These are phyloP conservation scores for Spizaetus ornatus DNA, from an alignment of 2,113 vertebrate genomes.

Conservation along the genomic window DNA sequence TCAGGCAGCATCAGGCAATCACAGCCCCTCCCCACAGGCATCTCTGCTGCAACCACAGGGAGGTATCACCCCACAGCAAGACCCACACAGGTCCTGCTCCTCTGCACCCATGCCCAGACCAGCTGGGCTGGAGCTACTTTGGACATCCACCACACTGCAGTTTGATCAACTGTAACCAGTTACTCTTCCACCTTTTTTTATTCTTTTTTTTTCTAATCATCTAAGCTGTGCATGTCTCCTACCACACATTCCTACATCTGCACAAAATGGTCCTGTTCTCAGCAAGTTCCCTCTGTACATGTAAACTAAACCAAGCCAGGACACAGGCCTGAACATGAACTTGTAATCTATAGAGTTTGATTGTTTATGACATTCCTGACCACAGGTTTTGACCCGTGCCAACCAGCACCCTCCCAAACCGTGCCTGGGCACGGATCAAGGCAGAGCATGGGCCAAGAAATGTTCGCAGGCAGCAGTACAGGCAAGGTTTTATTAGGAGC, in stretches of 20 bases:
- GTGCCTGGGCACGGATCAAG: not conserved
- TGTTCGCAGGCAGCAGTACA: not conserved
- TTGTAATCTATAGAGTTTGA: not conserved
- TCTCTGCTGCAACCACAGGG: not conserved
- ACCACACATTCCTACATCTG: not conserved
- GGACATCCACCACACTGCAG: not conserved
- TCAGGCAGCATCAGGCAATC: not conserved
- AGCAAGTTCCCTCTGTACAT: not conserved
- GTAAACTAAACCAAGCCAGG: not conserved
- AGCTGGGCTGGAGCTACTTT: not conserved
- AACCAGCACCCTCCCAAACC: not conserved
- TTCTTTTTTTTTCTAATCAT: not conserved
- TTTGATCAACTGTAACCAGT: not conserved
- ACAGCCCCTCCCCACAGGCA: rapidly evolving
- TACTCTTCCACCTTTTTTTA: not conserved
- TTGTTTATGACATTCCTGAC: not conserved
- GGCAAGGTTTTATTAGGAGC: not conserved
- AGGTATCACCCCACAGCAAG: not conserved
- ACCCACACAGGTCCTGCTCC: not conserved
- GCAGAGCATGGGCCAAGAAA: not conserved
- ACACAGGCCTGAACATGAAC: not conserved
- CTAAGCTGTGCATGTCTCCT: not conserved
- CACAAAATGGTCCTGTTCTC: not conserved
- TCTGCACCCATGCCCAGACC: not conserved
- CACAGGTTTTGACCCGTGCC: not conserved